Base-by-base conservation (phyloP, 2,888 invertebrate species). In the Diachrysia chrysitis region DNA sequence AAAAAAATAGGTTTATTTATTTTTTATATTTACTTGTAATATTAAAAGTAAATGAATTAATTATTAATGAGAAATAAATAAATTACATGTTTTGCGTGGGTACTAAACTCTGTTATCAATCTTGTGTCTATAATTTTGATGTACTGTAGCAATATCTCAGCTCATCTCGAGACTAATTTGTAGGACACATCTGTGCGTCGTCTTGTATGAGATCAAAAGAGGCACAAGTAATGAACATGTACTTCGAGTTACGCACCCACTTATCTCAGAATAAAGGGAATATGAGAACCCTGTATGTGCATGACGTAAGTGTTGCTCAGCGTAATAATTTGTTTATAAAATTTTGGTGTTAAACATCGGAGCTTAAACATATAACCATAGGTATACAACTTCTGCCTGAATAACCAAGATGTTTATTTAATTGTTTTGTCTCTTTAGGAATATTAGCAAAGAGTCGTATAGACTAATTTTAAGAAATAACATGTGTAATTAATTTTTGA, bases 101-200 rank as follows among this genome's bases (percentile, higher is more conserved):
- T 73, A 62, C 71, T 73, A 73, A 82, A 81, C 75, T 68, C 55
- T 70, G 60, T 69, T 66, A 89, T 90, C 87, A 90, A 90, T 91
- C 89, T 87, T 62, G 84, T 80, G 85, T 88, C 88, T 89, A 89
- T 89, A 86, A 91, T 88, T 88, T 89, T 88, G 89, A 90, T 86
- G 81, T 87, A 89, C 83, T 76, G 79, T 66, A 78, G 86, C 80
- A 85, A 87, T 86, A 86, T 84, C 79, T 81, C 65, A 69, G 75
- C 82, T 87, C 83, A 85, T 85, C 85, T 78, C 70, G 79, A 46
- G 79, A 68, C 79, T 84, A 85, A 90, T 90, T 91, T 90, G 86
- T 84, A 81, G 71, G 70, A 56, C 63, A 69, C 92, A 93, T 91
- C 92, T 92, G 92, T 72, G 83, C 72, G 68, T 80, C 48, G 19